These are phyloP conservation scores for Hemicentrotus pulcherrimus DNA, from an alignment of 35 echinoderm and acorn worm species.

Conservation along the genomic window DNA sequence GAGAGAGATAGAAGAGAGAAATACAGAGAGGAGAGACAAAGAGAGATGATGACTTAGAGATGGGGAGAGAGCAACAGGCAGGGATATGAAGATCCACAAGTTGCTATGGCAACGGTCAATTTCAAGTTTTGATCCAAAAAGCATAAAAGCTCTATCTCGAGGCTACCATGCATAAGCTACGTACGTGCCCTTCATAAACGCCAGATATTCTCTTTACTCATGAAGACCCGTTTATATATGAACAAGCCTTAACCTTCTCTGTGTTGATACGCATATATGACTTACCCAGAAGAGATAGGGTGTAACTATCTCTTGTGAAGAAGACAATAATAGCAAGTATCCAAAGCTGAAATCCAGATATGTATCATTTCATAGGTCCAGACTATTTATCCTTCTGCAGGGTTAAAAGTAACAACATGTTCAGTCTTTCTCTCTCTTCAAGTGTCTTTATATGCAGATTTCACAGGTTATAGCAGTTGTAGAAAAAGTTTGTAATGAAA, in stretches of 20 bases:
- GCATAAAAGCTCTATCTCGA: background rate
- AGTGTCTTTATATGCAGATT: background rate
- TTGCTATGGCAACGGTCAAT: background rate
- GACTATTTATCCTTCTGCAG: background rate
- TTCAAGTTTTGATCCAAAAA: background rate
- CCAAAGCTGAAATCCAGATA: background rate
- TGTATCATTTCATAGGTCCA: background rate
- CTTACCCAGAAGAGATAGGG: too few relatives aligned
- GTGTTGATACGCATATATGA: too few relatives aligned
- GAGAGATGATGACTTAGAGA: background rate
- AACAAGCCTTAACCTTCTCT: too few relatives aligned
- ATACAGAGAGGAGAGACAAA: too few relatives aligned
- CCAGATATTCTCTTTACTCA: background rate
- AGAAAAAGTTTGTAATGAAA: background rate
- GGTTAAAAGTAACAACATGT: background rate
- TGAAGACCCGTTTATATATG: too few relatives aligned
- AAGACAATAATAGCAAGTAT: too few relatives aligned
- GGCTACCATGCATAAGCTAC: background rate
- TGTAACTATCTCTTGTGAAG: too few relatives aligned
- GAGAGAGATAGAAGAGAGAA: too few relatives aligned
- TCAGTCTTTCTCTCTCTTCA: background rate
- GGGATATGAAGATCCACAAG: background rate
- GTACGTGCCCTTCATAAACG: background rate
- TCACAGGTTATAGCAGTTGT: background rate
- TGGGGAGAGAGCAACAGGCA: background rate